Conservation (phyloP, 2,113 vertebrate species). For the Macquaria australasica region DNA sequence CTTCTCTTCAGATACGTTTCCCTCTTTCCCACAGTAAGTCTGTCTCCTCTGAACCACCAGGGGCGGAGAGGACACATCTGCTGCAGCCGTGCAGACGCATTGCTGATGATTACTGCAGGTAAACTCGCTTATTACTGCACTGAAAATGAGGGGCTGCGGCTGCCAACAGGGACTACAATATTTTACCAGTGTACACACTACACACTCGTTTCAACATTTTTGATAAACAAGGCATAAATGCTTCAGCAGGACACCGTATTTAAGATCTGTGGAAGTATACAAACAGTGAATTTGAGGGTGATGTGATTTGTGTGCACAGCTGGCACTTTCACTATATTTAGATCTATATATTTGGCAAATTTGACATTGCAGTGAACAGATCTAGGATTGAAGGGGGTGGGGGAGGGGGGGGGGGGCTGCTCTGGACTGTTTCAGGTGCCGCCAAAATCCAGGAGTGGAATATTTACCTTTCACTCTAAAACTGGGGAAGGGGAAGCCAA, state of each 20-base stretch:
- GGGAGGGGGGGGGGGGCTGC: no score
- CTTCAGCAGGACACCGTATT: constrained; percentile 26
- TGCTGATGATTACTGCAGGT: constrained; percentile 74
- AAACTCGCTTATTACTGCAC: constrained; percentile 68
- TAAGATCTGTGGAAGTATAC: not conserved
- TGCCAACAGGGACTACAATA: constrained; percentile 55
- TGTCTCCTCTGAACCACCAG: constrained; percentile 48
- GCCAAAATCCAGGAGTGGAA: constrained; percentile 41
- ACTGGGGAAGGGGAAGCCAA: constrained; percentile 20
- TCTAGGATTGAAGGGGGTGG: constrained; percentile 53
- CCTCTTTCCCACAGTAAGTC: constrained; percentile 57
- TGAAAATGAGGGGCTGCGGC: constrained; percentile 67
- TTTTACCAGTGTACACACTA: constrained; percentile 32
- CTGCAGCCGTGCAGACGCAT: constrained; percentile 52
- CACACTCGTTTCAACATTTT: constrained; percentile 41
- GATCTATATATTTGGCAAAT: constrained; percentile 28
- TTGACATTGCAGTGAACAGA: constrained; percentile 48
- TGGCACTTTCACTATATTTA: constrained; percentile 44
- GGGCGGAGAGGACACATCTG: constrained; percentile 65
- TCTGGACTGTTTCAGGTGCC: constrained; percentile 60
- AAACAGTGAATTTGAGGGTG: constrained; percentile 29
- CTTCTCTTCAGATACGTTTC: constrained; percentile 13
- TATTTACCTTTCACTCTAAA: constrained; percentile 65
- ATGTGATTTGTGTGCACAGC: constrained; percentile 58
- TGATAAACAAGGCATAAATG: constrained; percentile 54